Conservation (phyloP, 2,888 invertebrate species). For the Sthenelais limicola region DNA sequence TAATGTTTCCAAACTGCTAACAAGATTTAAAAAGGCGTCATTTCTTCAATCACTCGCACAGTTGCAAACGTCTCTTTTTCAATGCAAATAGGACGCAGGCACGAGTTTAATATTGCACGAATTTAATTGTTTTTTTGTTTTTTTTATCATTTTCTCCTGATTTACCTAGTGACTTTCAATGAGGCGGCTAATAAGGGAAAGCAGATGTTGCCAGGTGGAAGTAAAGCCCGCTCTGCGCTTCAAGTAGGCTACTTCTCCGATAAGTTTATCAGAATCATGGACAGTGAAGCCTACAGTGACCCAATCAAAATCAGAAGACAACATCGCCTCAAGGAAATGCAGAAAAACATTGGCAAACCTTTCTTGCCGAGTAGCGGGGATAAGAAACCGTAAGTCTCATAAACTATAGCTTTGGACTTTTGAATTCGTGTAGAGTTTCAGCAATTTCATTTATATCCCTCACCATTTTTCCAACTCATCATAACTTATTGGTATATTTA, state of each 20-base stretch:
- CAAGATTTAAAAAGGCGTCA: too few species aligned
- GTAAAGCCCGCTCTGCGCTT: constrained; percentile 65
- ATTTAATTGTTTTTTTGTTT: too few species aligned
- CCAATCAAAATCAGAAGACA: constrained; percentile 68
- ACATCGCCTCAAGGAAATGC: constrained; percentile 62
- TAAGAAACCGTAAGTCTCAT: constrained; percentile 66
- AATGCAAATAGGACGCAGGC: too few species aligned
- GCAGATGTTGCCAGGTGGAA: constrained; percentile 69
- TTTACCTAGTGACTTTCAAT: too few species aligned
- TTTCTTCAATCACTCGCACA: too few species aligned
- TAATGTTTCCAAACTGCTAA: too few species aligned
- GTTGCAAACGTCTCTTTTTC: too few species aligned
- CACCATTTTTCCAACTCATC: background rate
- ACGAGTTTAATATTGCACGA: too few species aligned
- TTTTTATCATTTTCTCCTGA: too few species aligned
- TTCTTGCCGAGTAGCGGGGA: constrained; percentile 70
- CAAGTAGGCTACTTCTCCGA: constrained; percentile 71
- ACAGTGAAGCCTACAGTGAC: constrained; percentile 70
- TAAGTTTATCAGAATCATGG: constrained; percentile 67
- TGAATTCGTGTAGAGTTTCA: too few species aligned
- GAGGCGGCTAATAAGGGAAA: constrained; percentile 69
- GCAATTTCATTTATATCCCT: too few species aligned
- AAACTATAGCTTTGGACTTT: too few species aligned
- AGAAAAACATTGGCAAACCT: constrained; percentile 70
- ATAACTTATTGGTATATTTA: background rate